phyloP scores from a whole-genome alignment of 2,888 invertebrate species.

The Cryptus armator region DNA sequence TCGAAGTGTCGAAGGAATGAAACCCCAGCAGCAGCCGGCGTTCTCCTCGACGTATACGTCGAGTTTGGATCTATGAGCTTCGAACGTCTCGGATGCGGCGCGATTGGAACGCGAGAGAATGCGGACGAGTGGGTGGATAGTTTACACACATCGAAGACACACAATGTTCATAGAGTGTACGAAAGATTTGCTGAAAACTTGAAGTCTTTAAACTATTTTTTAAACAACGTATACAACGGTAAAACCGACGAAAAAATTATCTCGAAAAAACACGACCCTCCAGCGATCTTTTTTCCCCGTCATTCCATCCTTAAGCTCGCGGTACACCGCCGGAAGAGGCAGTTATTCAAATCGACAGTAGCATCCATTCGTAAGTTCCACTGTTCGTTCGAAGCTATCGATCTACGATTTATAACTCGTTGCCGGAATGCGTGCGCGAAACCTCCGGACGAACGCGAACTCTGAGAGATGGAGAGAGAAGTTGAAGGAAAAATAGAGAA shows the following conservation, averaged over 20 bases:
- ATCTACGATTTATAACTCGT: slow-evolving; percentile 72
- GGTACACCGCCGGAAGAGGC: slow-evolving; percentile 57
- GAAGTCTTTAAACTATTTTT: too few species aligned
- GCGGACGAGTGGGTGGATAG: slow-evolving; percentile 44
- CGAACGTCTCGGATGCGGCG: background rate
- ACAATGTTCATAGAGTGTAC: background rate
- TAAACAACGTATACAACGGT: too few species aligned
- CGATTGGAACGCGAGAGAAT: slow-evolving; percentile 43
- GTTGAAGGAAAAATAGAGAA: background rate
- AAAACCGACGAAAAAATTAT: too few species aligned
- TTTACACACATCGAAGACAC: slow-evolving; percentile 25
- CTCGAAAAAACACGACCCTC: background rate
- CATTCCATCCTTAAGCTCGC: background rate
- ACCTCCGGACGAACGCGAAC: slow-evolving; percentile 6
- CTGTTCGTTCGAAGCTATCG: slow-evolving; percentile 60
- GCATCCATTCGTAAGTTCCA: slow-evolving; percentile 65
- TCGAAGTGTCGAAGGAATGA: slow-evolving; percentile 1
- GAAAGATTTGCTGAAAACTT: too few species aligned
- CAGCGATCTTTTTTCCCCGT: background rate
- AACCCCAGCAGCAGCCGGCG: background rate
- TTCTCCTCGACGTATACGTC: slow-evolving; percentile 1
- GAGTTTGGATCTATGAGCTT: slow-evolving; percentile 58
- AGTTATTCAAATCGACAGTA: slow-evolving; percentile 70
- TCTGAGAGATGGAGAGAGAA: background rate
- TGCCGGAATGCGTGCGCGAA: slow-evolving; percentile 63